These are phyloP conservation scores for Chanos chanos DNA, from an alignment of 2,797 vertebrate genomes.

Conservation along the genomic window DNA sequence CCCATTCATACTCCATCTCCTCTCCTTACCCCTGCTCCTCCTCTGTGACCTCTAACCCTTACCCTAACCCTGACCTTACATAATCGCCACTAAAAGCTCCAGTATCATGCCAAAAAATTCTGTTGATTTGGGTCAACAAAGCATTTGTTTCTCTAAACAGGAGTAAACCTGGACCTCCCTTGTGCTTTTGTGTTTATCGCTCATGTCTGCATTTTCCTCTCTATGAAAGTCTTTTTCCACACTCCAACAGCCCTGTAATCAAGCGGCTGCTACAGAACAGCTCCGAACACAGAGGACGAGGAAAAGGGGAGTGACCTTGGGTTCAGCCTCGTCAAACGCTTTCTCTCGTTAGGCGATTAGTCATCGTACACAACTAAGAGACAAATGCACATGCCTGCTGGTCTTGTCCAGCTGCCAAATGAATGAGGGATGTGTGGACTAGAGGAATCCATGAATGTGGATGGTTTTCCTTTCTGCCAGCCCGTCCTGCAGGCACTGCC, in stretches of 20 bases:
- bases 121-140: too few relatives aligned
- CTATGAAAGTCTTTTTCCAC: constrained; percentile 16
- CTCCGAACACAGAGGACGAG: background rate
- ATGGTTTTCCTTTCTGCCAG: too few relatives aligned
- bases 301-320: background rate
- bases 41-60: too few relatives aligned
- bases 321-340: background rate
- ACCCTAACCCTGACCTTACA: too few relatives aligned
- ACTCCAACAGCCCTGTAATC: constrained; percentile 36
- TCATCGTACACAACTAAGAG: constrained; percentile 5
- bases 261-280: background rate
- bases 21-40: too few relatives aligned
- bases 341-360: constrained; percentile 7
- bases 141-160: too few relatives aligned
- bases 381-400: background rate
- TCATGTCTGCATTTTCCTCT: constrained; percentile 6
- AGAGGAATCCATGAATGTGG: background rate
- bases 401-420: background rate
- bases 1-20: too few relatives aligned
- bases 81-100: too few relatives aligned
- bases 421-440: constrained; percentile 1
- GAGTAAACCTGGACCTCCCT: too few relatives aligned
- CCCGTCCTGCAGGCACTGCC: too few relatives aligned
- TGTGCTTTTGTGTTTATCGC: too few relatives aligned
- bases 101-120: too few relatives aligned